Evolutionary conservation across 2,797 vertebrate genomes (phyloP), one percentile per base, ranked within the genome.

Genomic region (Aplochiton taeniatus): DNA sequence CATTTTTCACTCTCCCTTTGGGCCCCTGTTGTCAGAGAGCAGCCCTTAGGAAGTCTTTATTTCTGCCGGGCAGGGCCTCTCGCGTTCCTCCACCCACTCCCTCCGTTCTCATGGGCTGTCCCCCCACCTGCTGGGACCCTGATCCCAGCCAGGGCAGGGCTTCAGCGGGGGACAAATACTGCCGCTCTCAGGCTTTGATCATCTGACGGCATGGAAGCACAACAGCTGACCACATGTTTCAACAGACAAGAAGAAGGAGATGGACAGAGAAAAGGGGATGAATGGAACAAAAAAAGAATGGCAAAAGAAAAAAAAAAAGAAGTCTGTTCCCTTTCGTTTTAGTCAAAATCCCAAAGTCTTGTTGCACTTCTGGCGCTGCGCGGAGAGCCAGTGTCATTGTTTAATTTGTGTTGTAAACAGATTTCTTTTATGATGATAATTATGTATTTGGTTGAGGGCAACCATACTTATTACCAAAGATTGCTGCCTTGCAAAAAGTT

Each of bases 201-300:
- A 96, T 97, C 96, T 99, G 96, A 96, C 97, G 96, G 97, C 97
- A 98, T 98, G 95, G 96, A 96, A 96, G 94, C 95, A 94, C 95
- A 97, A 97, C 96, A 98, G 96, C 97, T 98, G 96, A 98, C 96
- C 97, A 98, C 97, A 98, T 98, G 96, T 99, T 98, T 97, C 93
- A 96, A 94, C 94, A 95, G 95, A 96, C 95, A 96, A 96, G 95
- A 90, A 95, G 85, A 85, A 77, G 82, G 75, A 83, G 82, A 76
- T 76, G 42, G 49, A 42, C 47, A 48, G 47, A 84, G 82, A 83
- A 84, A 81, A 63, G 71, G 82, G 69, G 78, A 79, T 81, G 78
- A 81, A 78, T 79, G 80, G 80, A 83, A 87, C 19, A 4, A n/a
- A 42, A 48, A 18, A 86, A 85, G 63, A 77, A 60, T 70, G 1